Evolutionary conservation across 2,888 invertebrate species (phyloP), one percentile per base, ranked within the genome.

Genomic region (Apeira syringaria): DNA sequence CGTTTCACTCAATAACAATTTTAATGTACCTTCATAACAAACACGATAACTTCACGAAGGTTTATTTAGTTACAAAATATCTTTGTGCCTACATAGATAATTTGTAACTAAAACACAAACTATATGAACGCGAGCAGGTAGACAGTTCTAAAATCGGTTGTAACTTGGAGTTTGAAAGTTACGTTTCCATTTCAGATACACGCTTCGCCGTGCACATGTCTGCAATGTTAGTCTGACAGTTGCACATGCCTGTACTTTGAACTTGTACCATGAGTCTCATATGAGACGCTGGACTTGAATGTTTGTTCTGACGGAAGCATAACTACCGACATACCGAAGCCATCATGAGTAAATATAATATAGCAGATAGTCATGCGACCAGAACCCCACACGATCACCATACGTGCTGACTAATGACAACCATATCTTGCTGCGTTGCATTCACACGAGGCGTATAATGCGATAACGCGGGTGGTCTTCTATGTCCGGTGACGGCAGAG

Each of bases 121-220:
- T 42, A 48, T 42, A 48, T 15, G 15, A 15, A 15, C 35, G 3
- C 18, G 24, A 9, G 39, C 43, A 36, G 57, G 59, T 60, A 69
- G 75, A 71, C 71, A 74, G 72, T 76, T 73, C 62, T 64, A 62
- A 68, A 79, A 79, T 80, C 75, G 73, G 67, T 68, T 71, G 73
- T 70, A 77, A 79, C 73, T 79, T 49, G 46, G 58, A 62, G 59
- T 63, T 70, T 22, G 25, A 24, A 34, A 59, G 61, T 51, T 64
- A 54, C 56, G 64, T 64, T 69, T 64, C 61, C 55, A 47, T 56
- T 57, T 40, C 52, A 56, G 56, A 61, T 55, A 57, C 53, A 52
- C 46, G 48, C 47, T 55, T 47, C 40, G 37, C 33, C 32, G 39
- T 35, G 30, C 27, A 47, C 29, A 46, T 35, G 46, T 50, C 47